These are phyloP conservation scores for silkworm (Bombyx mori) DNA, from an alignment of 1,140 invertebrate species.

Conservation along the genomic window DNA sequence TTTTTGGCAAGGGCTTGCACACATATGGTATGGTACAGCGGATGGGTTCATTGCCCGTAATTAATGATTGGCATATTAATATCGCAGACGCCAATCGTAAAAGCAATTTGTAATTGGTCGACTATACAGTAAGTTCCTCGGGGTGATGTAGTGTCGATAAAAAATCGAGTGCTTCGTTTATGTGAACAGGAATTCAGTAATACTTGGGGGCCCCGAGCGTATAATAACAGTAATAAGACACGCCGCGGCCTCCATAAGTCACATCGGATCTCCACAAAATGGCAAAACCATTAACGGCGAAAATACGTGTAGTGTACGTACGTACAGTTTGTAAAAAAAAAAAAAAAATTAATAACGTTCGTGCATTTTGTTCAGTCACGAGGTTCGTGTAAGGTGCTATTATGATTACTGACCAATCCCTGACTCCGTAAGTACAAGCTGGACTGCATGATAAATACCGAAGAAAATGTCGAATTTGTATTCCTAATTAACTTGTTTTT, in stretches of 20 bases:
- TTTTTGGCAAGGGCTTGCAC: no score
- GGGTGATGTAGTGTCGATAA: not conserved
- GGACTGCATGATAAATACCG: no score
- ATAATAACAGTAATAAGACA: constrained; percentile 62
- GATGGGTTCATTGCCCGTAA: not conserved
- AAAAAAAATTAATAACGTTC: no score
- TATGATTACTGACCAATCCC: no score
- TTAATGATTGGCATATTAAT: constrained; percentile 4
- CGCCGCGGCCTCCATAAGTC: constrained; percentile 46
- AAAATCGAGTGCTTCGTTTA: constrained; percentile 2
- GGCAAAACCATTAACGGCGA: constrained; percentile 27
- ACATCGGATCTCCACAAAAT: constrained; percentile 30
- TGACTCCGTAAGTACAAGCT: no score
- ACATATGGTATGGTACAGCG: no score
- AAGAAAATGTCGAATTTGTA: no score
- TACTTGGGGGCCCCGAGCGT: constrained; percentile 37
- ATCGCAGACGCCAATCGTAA: constrained; percentile 1
- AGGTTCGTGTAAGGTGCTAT: no score
- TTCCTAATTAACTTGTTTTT: no score
- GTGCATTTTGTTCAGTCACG: no score
- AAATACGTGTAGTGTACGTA: constrained; percentile 2
- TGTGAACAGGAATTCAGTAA: constrained; percentile 37
- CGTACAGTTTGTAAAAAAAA: not conserved
- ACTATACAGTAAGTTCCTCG: not conserved
- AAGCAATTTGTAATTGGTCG: not conserved